Percentiles rank a stretch among this genome's conserved stretches.
These are phyloP conservation scores for Drosophila lini DNA, from an alignment of 1,140 invertebrate species.

Conservation along the genomic window DNA sequence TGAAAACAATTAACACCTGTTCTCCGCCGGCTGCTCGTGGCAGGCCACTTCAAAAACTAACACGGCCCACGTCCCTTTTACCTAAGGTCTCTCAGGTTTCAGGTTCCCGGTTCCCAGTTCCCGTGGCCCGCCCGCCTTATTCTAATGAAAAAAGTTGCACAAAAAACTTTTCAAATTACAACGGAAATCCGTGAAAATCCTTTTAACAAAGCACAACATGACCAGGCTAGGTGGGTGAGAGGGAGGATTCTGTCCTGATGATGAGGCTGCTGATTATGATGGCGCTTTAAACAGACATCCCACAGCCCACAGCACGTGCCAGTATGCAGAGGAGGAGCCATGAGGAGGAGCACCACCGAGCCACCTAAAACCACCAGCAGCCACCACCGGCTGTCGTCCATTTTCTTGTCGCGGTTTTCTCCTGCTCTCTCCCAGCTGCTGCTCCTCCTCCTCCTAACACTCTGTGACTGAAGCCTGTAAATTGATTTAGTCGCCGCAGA, in stretches of 20 bases:
- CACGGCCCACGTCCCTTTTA: conserved; percentile 26
- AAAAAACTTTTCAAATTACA: conserved; percentile 83
- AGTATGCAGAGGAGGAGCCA: neutral
- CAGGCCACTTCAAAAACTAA: conserved; percentile 72
- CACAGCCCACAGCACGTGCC: conserved; percentile 27
- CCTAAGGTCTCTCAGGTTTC: neutral
- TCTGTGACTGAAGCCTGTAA: conserved; percentile 40
- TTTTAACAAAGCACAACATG: conserved; percentile 81
- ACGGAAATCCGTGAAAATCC: conserved; percentile 82
- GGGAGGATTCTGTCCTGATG: conserved; percentile 18
- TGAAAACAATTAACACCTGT: conserved; percentile 82
- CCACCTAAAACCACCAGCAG: conserved; percentile 17
- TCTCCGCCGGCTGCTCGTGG: conserved; percentile 62
- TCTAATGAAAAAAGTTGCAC: conserved; percentile 82
- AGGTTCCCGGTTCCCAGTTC: neutral
- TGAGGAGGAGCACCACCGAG: neutral
- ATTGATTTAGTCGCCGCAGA: conserved; percentile 55
- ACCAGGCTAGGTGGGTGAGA: conserved; percentile 13
- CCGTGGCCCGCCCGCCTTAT: conserved; percentile 21
- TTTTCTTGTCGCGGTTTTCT: conserved; percentile 48
- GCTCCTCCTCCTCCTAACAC: neutral
- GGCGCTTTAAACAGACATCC: conserved; percentile 68
- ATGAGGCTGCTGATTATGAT: conserved; percentile 76
- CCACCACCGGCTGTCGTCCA: conserved; percentile 43
- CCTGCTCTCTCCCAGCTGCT: neutral